These are phyloP conservation scores for Otolemur garnettii DNA, from an alignment of 2,113 vertebrate species.

Conservation along the genomic window DNA sequence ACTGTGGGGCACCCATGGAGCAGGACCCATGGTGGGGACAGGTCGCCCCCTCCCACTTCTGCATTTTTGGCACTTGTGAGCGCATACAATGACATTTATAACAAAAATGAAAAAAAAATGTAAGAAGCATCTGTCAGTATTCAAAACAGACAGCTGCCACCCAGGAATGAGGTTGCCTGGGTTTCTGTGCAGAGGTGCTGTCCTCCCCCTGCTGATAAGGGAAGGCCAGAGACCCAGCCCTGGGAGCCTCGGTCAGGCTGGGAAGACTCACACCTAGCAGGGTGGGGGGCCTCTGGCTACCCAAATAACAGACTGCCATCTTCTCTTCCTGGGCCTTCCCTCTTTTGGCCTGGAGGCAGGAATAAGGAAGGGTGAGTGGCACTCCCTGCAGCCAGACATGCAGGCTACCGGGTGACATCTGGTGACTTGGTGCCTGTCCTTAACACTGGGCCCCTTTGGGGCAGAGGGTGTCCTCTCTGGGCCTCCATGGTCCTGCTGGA, in stretches of 20 bases:
- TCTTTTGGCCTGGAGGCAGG: background rate
- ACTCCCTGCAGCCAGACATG: accelerated
- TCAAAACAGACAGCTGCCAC: background rate
- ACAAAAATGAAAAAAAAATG: background rate
- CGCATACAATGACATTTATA: accelerated
- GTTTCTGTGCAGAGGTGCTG: background rate
- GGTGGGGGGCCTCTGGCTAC: background rate
- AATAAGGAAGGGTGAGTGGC: background rate
- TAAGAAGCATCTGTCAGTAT: background rate
- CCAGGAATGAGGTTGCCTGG: background rate
- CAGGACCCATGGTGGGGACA: too few species aligned
- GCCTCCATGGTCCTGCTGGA: background rate
- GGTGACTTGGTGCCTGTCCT: background rate
- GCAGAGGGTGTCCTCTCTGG: background rate
- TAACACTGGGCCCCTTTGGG: accelerated
- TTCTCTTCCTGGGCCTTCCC: background rate
- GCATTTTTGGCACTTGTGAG: background rate
- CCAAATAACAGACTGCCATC: background rate
- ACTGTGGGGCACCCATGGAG: too few species aligned
- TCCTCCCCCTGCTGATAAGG: background rate
- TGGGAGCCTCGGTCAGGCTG: background rate
- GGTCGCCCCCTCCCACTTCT: background rate
- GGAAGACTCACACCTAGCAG: background rate
- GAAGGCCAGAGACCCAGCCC: background rate
- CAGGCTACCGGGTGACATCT: background rate